Percentiles rank a stretch among this genome's conserved stretches.
phyloP scores from a whole-genome alignment of 1,140 invertebrate genomes.

The Phortica variegata region DNA sequence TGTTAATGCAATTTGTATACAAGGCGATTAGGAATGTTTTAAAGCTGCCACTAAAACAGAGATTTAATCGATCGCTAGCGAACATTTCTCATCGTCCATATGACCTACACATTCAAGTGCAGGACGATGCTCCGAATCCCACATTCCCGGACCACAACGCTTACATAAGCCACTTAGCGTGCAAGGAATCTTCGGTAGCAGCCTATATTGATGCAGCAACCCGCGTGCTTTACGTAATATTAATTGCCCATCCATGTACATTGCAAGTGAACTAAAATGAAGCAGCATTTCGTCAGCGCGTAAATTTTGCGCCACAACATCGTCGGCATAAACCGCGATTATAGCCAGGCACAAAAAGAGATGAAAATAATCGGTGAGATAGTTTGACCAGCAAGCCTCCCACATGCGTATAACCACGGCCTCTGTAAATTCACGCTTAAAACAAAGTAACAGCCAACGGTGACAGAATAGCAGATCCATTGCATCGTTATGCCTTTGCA shows the following conservation, averaged over 20 bases:
- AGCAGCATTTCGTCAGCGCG: constrained; percentile 91
- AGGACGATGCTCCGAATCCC: constrained; percentile 85
- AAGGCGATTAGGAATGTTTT: no score
- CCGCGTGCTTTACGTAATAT: constrained; percentile 90
- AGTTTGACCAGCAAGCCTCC: constrained; percentile 94
- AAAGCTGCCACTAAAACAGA: no score
- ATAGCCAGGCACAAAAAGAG: constrained; percentile 88
- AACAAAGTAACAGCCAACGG: constrained; percentile 90
- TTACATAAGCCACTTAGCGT: constrained; percentile 83
- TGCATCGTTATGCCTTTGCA: constrained; percentile 79
- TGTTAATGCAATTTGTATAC: no score
- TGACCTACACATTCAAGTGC: constrained; percentile 70
- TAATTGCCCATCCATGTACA: constrained; percentile 93
- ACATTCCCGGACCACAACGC: constrained; percentile 86
- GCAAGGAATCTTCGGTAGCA: constrained; percentile 82
- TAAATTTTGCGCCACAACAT: constrained; percentile 85
- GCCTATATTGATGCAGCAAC: constrained; percentile 84
- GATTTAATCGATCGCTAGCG: constrained; percentile 56
- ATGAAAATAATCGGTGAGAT: constrained; percentile 90
- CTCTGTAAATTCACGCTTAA: constrained; percentile 87
- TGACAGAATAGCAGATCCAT: constrained; percentile 89
- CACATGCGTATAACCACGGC: constrained; percentile 84
- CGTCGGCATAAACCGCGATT: constrained; percentile 87
- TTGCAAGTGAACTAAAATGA: constrained; percentile 91
- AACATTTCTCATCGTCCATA: constrained; percentile 56